Conservation (phyloP, 2,888 invertebrate genomes). For the Dicycla oo region DNA sequence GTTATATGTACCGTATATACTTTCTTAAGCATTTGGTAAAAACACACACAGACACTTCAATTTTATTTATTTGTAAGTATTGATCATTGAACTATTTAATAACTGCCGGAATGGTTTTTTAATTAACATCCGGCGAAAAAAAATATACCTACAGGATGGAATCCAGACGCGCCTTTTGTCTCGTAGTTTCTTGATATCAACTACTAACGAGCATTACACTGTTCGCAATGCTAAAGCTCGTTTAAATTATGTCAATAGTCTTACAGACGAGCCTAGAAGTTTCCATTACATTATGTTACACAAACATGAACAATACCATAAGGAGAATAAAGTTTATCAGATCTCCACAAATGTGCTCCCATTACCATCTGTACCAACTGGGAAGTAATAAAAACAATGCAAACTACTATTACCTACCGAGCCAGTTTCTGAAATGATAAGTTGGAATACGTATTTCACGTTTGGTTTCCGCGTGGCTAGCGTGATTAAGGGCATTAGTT, state of each 20-base stretch:
- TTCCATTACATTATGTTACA: constrained; percentile 17
- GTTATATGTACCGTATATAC: too few relatives aligned
- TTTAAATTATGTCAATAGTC: neutral
- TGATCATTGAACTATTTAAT: neutral
- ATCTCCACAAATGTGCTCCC: constrained; percentile 50
- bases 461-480: constrained; percentile 67
- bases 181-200: neutral
- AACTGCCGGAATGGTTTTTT: neutral
- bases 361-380: constrained; percentile 53
- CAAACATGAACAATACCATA: constrained; percentile 32
- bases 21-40: too few relatives aligned
- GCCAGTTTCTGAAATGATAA: constrained; percentile 51
- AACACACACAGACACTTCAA: too few relatives aligned
- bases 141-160: neutral
- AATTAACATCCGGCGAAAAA: neutral
- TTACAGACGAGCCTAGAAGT: neutral
- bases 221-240: neutral
- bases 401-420: constrained; percentile 43
- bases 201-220: neutral
- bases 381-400: constrained; percentile 58
- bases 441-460: constrained; percentile 55
- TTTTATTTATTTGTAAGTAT: too few relatives aligned
- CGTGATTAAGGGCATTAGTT: constrained; percentile 74
- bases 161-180: neutral
- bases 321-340: constrained; percentile 49